These are phyloP conservation scores for Cataglyphis altisquamis DNA, from an alignment of 2,888 invertebrate genomes.

Conservation along the genomic window DNA sequence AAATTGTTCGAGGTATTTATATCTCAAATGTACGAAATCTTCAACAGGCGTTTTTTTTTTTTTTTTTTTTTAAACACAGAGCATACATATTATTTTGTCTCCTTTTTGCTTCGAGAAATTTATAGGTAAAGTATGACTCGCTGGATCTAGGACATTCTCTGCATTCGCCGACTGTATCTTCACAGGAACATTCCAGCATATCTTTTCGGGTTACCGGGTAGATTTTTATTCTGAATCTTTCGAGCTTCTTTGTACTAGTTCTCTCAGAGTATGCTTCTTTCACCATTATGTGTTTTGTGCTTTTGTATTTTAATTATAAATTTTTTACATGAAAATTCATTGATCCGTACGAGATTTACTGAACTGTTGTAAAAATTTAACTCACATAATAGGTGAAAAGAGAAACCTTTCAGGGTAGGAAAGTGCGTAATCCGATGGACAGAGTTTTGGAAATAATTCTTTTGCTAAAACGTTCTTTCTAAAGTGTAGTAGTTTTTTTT, in stretches of 20 bases:
- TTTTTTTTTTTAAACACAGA: neutral
- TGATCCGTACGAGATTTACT: neutral
- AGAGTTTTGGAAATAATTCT: neutral
- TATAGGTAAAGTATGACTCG: neutral
- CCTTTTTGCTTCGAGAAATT: neutral
- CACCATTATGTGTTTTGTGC: neutral
- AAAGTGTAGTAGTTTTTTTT: neutral
- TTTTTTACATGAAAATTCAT: neutral
- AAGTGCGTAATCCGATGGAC: neutral
- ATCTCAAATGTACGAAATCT: neutral
- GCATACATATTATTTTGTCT: constrained; percentile 3
- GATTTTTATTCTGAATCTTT: constrained; percentile 21
- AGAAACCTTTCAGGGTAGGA: neutral
- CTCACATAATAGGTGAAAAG: neutral
- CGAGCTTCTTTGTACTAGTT: neutral
- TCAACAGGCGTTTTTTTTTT: neutral
- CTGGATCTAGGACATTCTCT: constrained; percentile 5
- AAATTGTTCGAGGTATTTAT: neutral
- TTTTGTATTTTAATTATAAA: constrained; percentile 9
- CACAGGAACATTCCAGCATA: constrained; percentile 2
- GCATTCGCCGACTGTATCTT: constrained; percentile 17
- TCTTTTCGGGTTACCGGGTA: constrained; percentile 34
- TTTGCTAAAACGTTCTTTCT: neutral
- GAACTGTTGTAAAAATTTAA: neutral
- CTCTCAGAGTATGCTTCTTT: neutral